These are phyloP conservation scores for Hesperia comma DNA, from an alignment of 2,888 invertebrate genomes.

Conservation along the genomic window DNA sequence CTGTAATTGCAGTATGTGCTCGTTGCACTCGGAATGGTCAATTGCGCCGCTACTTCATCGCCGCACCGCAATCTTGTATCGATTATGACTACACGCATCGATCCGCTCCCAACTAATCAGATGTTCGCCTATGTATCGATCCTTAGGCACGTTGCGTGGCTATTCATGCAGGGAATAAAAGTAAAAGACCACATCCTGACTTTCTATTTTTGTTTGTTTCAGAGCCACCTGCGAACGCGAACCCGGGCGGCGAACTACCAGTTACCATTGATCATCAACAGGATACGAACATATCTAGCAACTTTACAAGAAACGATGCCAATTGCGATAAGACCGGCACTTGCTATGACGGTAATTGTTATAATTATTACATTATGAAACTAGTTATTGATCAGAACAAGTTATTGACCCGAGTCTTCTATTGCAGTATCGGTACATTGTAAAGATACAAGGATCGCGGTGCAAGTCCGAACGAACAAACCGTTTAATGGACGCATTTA, in stretches of 20 bases:
- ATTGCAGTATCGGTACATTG: constrained; percentile 94
- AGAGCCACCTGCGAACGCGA: constrained; percentile 77
- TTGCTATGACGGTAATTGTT: constrained; percentile 94
- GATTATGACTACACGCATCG: constrained; percentile 64
- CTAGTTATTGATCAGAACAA: constrained; percentile 16
- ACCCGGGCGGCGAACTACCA: constrained; percentile 84
- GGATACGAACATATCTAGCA: constrained; percentile 87
- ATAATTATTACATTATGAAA: constrained; percentile 9
- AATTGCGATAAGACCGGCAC: constrained; percentile 98
- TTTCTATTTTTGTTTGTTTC: constrained; percentile 51
- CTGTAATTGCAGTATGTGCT: constrained; percentile 66
- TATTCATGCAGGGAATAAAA: constrained; percentile 21
- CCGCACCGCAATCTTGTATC: constrained; percentile 71
- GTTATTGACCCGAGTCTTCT: constrained; percentile 33
- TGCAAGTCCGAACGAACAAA: constrained; percentile 96
- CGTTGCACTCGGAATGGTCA: constrained; percentile 60
- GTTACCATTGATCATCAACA: constrained; percentile 91
- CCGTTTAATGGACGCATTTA: constrained; percentile 98
- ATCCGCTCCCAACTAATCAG: constrained; percentile 49
- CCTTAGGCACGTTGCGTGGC: constrained; percentile 23
- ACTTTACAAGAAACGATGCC: constrained; percentile 90
- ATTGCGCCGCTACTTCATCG: constrained; percentile 48
- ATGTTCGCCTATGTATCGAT: constrained; percentile 33
- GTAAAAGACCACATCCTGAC: constrained; percentile 21
- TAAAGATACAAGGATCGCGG: constrained; percentile 96